Evolutionary conservation across 2,888 invertebrate genomes (phyloP).

Genomic region (Eustalomyia histrio): DNA sequence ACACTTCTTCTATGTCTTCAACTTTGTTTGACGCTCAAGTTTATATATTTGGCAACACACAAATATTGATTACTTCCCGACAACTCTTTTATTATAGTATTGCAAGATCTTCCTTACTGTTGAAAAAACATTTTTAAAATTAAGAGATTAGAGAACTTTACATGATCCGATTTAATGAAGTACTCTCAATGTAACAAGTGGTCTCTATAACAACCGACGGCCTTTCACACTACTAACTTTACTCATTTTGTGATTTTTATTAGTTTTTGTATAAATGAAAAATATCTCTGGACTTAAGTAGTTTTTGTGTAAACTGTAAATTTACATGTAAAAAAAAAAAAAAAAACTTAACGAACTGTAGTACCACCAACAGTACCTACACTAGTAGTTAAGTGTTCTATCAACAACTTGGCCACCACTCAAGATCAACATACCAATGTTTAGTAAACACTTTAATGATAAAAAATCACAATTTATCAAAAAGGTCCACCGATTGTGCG

Average conservation of each 20-base stretch:
- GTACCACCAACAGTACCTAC: background rate
- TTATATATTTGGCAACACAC: too few species aligned
- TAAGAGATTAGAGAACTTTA: too few species aligned
- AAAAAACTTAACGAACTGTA: background rate
- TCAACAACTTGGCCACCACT: conserved; percentile 44
- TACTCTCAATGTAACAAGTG: conserved; percentile 18
- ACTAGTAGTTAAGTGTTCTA: conserved; percentile 49
- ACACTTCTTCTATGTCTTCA: too few species aligned
- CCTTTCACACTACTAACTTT: background rate
- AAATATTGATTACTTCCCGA: too few species aligned
- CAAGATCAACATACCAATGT: conserved; percentile 28
- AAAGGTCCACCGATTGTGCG: conserved; percentile 26
- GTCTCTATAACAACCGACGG: background rate
- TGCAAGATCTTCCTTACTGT: too few species aligned
- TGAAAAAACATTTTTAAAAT: too few species aligned
- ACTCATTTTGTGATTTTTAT: background rate
- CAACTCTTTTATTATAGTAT: too few species aligned
- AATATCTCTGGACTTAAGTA: background rate
- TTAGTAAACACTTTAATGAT: conserved; percentile 29
- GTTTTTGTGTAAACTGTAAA: conserved; percentile 10
- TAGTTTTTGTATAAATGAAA: background rate
- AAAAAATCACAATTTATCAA: conserved; percentile 39
- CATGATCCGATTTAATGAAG: conserved; percentile 14
- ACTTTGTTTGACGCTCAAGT: too few species aligned
- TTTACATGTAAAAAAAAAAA: background rate